Evolutionary conservation across 2,888 invertebrate species (phyloP).

Genomic region (Tetragnatha montana): DNA sequence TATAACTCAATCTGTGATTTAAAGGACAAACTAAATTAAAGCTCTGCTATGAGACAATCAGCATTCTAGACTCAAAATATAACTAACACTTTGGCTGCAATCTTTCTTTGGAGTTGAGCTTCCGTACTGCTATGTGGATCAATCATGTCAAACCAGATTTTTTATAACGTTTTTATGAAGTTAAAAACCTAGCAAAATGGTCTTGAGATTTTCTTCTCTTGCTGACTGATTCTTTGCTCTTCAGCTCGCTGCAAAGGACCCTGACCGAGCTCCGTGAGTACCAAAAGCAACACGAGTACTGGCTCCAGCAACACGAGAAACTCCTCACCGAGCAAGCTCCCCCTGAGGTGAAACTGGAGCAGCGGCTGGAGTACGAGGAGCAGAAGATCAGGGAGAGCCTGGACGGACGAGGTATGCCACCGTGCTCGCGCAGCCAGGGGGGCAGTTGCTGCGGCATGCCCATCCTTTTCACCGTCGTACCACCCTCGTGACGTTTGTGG

Average conservation of each 20-base stretch:
- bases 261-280: conserved; percentile 81
- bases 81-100: too few relatives aligned
- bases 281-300: conserved; percentile 81
- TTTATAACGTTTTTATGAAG: too few relatives aligned
- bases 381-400: conserved; percentile 75
- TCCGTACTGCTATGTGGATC: too few relatives aligned
- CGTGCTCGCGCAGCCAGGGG: conserved; percentile 40
- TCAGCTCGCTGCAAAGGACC: conserved; percentile 81
- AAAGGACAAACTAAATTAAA: too few relatives aligned
- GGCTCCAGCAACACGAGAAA: conserved; percentile 80
- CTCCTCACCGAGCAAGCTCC: conserved; percentile 79
- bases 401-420: conserved; percentile 72
- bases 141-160: too few relatives aligned
- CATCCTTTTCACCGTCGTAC: conserved; percentile 63
- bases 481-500: conserved; percentile 49
- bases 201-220: too few relatives aligned
- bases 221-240: conserved; percentile 16
- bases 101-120: too few relatives aligned
- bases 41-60: too few relatives aligned
- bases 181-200: too few relatives aligned
- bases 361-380: conserved; percentile 77
- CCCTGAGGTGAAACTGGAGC: conserved; percentile 76
- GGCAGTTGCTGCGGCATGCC: conserved; percentile 56
- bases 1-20: too few relatives aligned
- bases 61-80: too few relatives aligned